Conservation (phyloP, 2,888 invertebrate genomes). For the Macroteleia sp. region DNA sequence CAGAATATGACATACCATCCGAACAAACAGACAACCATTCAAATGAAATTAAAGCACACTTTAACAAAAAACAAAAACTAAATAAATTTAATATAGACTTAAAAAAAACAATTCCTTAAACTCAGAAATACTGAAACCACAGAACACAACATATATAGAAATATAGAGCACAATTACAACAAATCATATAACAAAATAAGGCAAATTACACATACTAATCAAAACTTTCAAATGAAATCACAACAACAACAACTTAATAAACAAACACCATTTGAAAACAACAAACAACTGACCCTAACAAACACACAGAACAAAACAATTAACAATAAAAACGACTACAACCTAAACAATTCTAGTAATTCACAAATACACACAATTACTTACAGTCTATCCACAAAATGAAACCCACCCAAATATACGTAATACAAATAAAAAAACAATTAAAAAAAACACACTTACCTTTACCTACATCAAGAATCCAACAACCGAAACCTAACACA, state of each 20-base stretch:
- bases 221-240: neutral
- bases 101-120: neutral
- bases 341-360: neutral
- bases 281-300: no score
- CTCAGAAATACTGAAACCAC: neutral
- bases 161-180: neutral
- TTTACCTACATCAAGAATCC: neutral
- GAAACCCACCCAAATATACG: neutral
- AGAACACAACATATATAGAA: neutral
- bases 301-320: no score
- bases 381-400: neutral
- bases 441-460: neutral
- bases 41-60: neutral
- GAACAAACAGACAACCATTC: neutral
- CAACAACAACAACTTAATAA: neutral
- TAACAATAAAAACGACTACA: no score
- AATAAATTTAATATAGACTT: neutral
- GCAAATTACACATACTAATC: neutral
- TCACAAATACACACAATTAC: neutral
- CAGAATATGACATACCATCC: neutral
- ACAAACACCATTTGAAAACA: no score
- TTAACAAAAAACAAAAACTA: neutral
- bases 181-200: neutral
- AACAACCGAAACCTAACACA: no score
- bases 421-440: neutral